phyloP scores from a whole-genome alignment of 2,113 vertebrate species.

The Prolemur simus region DNA sequence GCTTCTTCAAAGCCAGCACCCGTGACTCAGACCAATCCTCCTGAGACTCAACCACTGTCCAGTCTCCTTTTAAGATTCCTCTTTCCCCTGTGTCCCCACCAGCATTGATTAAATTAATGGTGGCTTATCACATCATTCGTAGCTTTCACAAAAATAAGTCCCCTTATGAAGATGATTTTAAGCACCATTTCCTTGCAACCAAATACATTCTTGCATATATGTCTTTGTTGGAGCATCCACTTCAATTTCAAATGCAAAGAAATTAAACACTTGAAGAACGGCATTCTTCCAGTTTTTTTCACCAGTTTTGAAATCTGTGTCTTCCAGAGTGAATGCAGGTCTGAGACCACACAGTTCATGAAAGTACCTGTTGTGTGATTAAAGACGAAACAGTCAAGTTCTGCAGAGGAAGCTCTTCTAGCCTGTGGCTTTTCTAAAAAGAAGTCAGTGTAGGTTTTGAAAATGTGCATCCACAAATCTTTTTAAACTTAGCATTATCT shows the following conservation, averaged over 20 bases:
- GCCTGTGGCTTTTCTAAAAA: not conserved
- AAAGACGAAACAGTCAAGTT: not conserved
- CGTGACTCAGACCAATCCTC: not conserved
- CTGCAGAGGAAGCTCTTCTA: not conserved
- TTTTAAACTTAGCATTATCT: not conserved
- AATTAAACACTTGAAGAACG: conserved; percentile 34
- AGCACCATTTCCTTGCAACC: conserved; percentile 67
- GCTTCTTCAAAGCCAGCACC: not conserved
- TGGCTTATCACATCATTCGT: conserved; percentile 7
- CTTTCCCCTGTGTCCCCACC: not conserved
- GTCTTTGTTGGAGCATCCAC: conserved; percentile 47
- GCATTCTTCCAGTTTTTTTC: not conserved
- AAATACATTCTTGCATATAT: conserved; percentile 50
- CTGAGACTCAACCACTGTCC: not conserved
- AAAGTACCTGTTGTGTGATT: not conserved
- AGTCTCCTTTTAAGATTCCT: not conserved
- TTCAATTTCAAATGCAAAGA: conserved; percentile 70
- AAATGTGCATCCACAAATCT: conserved; percentile 2
- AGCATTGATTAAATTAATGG: conserved; percentile 6
- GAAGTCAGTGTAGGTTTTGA: not conserved
- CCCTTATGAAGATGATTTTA: conserved; percentile 66
- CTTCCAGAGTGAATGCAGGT: conserved; percentile 16
- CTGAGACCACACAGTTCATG: not conserved
- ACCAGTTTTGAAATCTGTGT: conserved; percentile 53
- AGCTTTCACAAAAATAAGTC: conserved; percentile 69